Base-by-base conservation (phyloP, 2,888 invertebrate genomes). In the Tanytarsus gracilentus region DNA sequence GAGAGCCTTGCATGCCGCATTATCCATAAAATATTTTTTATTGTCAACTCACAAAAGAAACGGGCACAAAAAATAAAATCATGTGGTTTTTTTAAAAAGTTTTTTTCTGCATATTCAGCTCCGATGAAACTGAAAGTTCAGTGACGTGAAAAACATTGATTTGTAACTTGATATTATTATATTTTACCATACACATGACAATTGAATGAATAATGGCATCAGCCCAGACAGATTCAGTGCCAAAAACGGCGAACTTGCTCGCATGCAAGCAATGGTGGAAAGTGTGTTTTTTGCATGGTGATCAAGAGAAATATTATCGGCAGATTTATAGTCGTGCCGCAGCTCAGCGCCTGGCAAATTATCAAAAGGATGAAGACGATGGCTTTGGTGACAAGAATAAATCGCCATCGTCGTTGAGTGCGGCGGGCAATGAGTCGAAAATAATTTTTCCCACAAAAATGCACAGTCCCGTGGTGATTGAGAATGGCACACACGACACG, bases 201-300 rank as follows among this genome's bases (percentile, higher is more conserved):
- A 44, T 44, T 18, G 18, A 58, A 23, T 58, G 30, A 39, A 50
- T 21, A 55, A 55, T 58, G 39, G 70, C 56, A 70, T 71, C 65
- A 70, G 70, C 66, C 65, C 68, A 61, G 70, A 71, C 64, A 66
- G 72, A 53, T 70, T 69, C 70, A 67, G 70, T 73, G 68, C 73
- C 74, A 69, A 73, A 74, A 67, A 74, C 85, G 36, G 85, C 85
- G 63, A 86, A 86, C 74, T 84, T 86, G 70, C 74, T 87, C 64
- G 86, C 86, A 83, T 86, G 87, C 76, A 85, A 85, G 72, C 86
- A 88, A 77, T 89, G 89, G 88, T 89, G 89, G 89, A 86, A 86
- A 73, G 88, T 88, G 63, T 89, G 89, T 69, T 88, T 88, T 83
- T 84, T 89, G 79, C 84, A 88, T 70, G 89, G 88, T 53, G 88